These are phyloP conservation scores for Eleutherodactylus coqui DNA, from an alignment of 2,797 vertebrate genomes.

Conservation along the genomic window DNA sequence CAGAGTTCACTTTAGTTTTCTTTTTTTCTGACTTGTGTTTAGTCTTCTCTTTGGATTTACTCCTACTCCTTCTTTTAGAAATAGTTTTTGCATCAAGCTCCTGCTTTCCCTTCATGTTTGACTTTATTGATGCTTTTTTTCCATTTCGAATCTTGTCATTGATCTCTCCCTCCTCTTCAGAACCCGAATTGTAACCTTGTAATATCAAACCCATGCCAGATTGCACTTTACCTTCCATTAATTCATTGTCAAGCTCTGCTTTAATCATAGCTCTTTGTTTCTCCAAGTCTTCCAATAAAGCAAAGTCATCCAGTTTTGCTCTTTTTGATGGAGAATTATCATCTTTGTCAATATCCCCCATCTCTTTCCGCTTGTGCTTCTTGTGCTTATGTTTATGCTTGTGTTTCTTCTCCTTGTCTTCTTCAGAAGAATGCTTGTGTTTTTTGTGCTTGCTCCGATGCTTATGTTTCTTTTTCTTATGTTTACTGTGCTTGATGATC, in stretches of 20 bases:
- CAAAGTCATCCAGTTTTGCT: slow-evolving; percentile 90
- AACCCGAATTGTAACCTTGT: slow-evolving; percentile 97
- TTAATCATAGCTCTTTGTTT: slow-evolving; percentile 98
- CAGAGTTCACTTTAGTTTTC: slow-evolving; percentile 81
- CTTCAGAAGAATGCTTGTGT: slow-evolving; percentile 93
- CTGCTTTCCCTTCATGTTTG: slow-evolving; percentile 81
- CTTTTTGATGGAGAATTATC: slow-evolving; percentile 81
- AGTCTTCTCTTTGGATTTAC: slow-evolving; percentile 87
- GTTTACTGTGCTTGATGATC: slow-evolving; percentile 83
- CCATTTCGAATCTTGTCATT: slow-evolving; percentile 89
- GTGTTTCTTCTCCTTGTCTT: slow-evolving; percentile 90
- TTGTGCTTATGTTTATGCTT: slow-evolving; percentile 97
- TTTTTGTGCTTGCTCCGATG: slow-evolving; percentile 99
- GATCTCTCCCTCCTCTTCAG: slow-evolving; percentile 92
- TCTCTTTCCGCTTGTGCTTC: slow-evolving; percentile 95
- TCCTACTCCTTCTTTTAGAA: slow-evolving; percentile 86
- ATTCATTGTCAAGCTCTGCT: slow-evolving; percentile 97
- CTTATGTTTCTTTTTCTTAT: slow-evolving; percentile 99
- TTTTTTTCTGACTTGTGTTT: slow-evolving; percentile 88
- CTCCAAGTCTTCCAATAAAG: slow-evolving; percentile 95
- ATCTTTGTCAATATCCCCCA: slow-evolving; percentile 73
- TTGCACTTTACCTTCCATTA: slow-evolving; percentile 90
- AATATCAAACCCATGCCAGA: slow-evolving; percentile 98
- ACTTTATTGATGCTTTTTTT: slow-evolving; percentile 81
- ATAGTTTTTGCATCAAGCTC: slow-evolving; percentile 87